Base-by-base conservation (phyloP, 1,140 invertebrate species). In the Aphaenogaster floridana region DNA sequence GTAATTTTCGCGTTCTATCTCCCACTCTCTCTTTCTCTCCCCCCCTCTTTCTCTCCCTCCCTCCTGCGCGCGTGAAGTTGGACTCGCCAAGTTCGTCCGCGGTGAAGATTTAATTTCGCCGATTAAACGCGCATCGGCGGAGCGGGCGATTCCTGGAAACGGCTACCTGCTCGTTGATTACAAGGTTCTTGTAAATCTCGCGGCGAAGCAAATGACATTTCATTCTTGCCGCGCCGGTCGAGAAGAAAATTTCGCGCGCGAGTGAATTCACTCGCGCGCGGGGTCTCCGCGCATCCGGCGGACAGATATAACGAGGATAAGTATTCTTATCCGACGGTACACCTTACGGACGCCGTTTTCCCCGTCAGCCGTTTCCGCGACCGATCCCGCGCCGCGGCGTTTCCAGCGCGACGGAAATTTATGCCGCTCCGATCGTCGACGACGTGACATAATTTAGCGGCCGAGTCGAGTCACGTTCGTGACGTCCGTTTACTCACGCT, bases 371-470 rank as follows among this genome's bases (percentile, higher is more conserved):
- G 21, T 68, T 50, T 48, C 34, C 45, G 21, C 36, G 45, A 17
- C 15, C 39, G 54, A 54, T 11, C 11, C 28, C 28, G 28, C 34
- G 3, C 2, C 45, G 48, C 36, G 66, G 8, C 42, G 42, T 39
- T 83, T 83, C 45, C 59, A 74, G 13, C 42, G 28, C 52, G 54
- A 69, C 61, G 45, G 39, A 74, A 83, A 83, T 83, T 83, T 74
- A 83, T 74, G 80, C 79, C 21, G 66, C 28, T 74, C 42, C 68
- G 69, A 83, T 83, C 50, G 80, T 74, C 80, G 68, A 59, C 63
- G 63, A 81, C 80, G 80, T 83, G 68, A 83, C 80, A 83, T 59
- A 59, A 74, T 83, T 83, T 74, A 61, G 28, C 39, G 69, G 28
- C n/a, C 39, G 17, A 83, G 80, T 83, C 80, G 68, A 59, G 80